Conservation (phyloP, 1,140 invertebrate genomes). For the Aphaenogaster ashmeadi region DNA sequence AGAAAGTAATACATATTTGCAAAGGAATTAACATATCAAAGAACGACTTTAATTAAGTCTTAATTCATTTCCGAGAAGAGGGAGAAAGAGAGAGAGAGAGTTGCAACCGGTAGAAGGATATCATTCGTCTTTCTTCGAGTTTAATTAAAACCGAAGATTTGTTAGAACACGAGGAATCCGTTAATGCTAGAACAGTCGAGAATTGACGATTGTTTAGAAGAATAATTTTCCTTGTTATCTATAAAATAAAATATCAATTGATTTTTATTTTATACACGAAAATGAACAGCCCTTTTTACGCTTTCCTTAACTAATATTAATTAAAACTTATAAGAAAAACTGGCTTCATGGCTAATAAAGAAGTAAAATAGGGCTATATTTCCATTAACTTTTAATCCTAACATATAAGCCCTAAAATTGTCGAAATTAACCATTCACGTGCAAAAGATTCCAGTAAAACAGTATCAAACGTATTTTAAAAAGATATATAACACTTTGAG, state of each 20-base stretch:
- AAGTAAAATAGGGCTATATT: not conserved
- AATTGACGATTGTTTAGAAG: slow-evolving; percentile 35
- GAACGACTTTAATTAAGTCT: slow-evolving; percentile 86
- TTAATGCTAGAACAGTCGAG: not conserved
- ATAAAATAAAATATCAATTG: slow-evolving; percentile 13
- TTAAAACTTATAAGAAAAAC: not conserved
- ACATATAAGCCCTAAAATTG: not conserved
- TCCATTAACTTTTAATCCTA: not conserved
- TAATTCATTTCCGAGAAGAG: slow-evolving; percentile 85
- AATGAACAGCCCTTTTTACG: not conserved
- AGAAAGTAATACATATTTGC: slow-evolving; percentile 83
- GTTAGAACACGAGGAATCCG: slow-evolving; percentile 42
- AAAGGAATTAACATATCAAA: slow-evolving; percentile 87
- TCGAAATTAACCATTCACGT: not conserved
- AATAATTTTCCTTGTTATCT: slow-evolving; percentile 27
- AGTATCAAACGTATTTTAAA: not conserved
- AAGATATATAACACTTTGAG: not conserved
- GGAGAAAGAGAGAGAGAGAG: slow-evolving; percentile 76
- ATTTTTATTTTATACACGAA: not conserved
- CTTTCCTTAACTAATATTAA: not conserved
- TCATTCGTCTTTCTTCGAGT: slow-evolving; percentile 78
- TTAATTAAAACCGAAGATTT: slow-evolving; percentile 85
- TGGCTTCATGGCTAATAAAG: not conserved
- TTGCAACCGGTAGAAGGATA: slow-evolving; percentile 33
- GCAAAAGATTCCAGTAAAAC: not conserved